A percentile compares a stretch with the other conserved stretches of the same genome.
phyloP scores from a whole-genome alignment of 1,140 invertebrate genomes.

The Xylocopa sonorina region DNA sequence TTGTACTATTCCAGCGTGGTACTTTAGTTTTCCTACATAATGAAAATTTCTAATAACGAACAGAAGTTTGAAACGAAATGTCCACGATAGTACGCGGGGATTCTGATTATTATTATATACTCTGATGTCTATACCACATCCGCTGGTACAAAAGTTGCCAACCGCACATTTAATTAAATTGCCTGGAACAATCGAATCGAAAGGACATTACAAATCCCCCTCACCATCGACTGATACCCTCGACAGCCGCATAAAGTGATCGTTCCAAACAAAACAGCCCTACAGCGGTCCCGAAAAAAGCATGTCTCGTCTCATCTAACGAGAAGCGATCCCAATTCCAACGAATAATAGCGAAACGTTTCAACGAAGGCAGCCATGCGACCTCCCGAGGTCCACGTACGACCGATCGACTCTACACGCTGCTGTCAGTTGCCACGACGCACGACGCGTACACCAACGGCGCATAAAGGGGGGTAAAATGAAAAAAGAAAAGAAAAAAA shows the following conservation, averaged over 20 bases:
- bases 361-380: background rate
- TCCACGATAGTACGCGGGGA: no score
- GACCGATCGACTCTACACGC: constrained; percentile 13
- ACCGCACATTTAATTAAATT: no score
- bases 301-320: constrained; percentile 3
- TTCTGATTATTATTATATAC: no score
- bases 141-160: no score
- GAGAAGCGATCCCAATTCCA: constrained; percentile 12
- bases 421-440: constrained; percentile 22
- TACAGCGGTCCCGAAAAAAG: background rate
- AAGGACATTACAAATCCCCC: no score
- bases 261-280: background rate
- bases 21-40: no score
- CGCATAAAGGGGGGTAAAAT: constrained; percentile 40
- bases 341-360: constrained; percentile 12
- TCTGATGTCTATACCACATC: no score
- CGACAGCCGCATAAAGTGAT: background rate
- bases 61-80: no score
- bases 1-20: no score
- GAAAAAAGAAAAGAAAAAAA: background rate
- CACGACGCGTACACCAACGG: background rate
- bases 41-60: no score
- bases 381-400: constrained; percentile 36
- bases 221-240: no score
- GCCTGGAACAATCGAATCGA: no score